Evolutionary conservation across 1,140 invertebrate species (phyloP).

Genomic region (Drosophila fuyamai): DNA sequence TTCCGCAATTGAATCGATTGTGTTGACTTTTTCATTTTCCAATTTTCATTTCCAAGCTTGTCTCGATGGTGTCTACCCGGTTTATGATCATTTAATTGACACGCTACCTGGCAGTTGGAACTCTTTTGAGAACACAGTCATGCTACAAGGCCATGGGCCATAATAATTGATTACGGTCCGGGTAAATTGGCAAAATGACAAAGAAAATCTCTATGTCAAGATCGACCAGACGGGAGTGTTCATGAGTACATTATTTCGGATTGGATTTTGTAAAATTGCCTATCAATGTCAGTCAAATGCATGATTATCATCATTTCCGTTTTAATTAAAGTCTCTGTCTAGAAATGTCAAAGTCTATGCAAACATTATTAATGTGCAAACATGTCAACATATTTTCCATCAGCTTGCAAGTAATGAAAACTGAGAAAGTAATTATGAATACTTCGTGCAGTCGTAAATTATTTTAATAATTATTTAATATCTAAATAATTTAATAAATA

Average conservation of each 20-base stretch:
- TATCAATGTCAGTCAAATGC: neutral
- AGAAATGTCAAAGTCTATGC: neutral
- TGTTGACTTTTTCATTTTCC: slow-evolving; percentile 3
- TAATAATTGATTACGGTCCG: slow-evolving; percentile 2
- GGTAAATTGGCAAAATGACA: neutral
- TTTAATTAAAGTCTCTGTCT: neutral
- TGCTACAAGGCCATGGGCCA: neutral
- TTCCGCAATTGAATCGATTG: slow-evolving; percentile 13
- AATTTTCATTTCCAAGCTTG: slow-evolving; percentile 9
- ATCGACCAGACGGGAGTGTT: neutral
- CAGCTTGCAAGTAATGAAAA: neutral
- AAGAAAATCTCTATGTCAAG: neutral
- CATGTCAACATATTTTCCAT: neutral
- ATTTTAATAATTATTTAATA: neutral
- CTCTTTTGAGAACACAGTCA: neutral
- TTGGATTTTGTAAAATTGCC: neutral
- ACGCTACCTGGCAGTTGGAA: slow-evolving; percentile 3
- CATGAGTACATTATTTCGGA: neutral
- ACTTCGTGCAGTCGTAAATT: neutral
- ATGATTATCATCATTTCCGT: neutral
- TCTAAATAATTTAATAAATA: neutral
- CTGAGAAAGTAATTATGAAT: neutral
- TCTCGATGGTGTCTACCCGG: neutral
- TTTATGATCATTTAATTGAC: slow-evolving; percentile 6
- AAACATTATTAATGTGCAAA: slow-evolving; percentile 1